These are phyloP conservation scores for Pyrgilauda ruficollis DNA, from an alignment of 2,113 vertebrate genomes.

Conservation along the genomic window DNA sequence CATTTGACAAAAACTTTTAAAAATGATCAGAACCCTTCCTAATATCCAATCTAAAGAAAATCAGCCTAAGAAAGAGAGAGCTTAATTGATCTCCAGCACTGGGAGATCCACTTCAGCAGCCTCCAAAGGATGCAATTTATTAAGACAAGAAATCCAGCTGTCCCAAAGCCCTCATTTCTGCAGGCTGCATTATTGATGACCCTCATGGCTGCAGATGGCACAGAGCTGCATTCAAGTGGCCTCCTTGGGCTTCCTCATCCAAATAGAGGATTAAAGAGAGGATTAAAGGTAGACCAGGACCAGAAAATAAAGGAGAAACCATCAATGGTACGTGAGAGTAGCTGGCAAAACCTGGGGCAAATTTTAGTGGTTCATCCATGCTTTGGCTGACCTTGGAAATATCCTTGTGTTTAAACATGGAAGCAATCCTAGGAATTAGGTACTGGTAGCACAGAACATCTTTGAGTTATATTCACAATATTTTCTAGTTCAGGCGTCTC, in stretches of 20 bases:
- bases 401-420: neutral
- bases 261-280: neutral
- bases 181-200: neutral
- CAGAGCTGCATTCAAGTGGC: neutral
- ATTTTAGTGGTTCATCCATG: neutral
- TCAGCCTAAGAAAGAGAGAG: neutral
- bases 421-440: neutral
- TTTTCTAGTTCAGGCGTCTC: neutral
- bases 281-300: neutral
- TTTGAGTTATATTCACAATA: neutral
- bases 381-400: neutral
- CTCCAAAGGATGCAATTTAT: slow-evolving; percentile 15
- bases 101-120: neutral
- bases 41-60: neutral
- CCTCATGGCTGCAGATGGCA: neutral
- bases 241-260: neutral
- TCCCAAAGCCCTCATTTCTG: slow-evolving; percentile 14
- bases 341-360: neutral
- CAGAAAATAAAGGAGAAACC: neutral
- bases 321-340: fast-evolving
- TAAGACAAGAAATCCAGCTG: neutral
- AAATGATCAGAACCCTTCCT: neutral
- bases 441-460: neutral
- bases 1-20: neutral
- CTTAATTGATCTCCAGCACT: neutral